A percentile compares a stretch with the other conserved stretches of the same genome.
These are phyloP conservation scores for Potorous gilbertii DNA, from an alignment of 2,797 vertebrate genomes.

Conservation along the genomic window DNA sequence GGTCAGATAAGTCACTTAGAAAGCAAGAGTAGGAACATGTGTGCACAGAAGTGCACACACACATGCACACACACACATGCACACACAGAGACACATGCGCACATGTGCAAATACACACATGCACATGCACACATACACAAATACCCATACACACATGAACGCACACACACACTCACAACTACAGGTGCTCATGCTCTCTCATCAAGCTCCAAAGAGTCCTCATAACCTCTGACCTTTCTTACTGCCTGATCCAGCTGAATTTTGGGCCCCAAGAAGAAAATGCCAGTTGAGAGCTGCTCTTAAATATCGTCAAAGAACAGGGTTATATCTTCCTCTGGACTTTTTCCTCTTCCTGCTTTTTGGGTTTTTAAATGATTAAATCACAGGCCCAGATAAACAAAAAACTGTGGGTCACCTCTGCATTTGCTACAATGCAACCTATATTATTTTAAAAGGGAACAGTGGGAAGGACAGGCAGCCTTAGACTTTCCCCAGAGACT, in stretches of 20 bases:
- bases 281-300: background rate
- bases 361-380: background rate
- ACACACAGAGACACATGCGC: background rate
- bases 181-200: background rate
- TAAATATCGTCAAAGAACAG: background rate
- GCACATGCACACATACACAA: too few species aligned
- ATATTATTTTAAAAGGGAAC: background rate
- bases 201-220: slow-evolving; percentile 7
- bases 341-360: background rate
- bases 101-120: background rate
- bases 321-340: background rate
- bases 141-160: too few species aligned
- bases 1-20: slow-evolving; percentile 38
- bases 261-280: slow-evolving; percentile 20
- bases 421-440: background rate
- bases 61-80: background rate
- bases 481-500: background rate
- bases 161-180: background rate
- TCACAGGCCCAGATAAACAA: background rate
- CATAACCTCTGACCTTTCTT: background rate
- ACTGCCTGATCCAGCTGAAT: slow-evolving; percentile 3
- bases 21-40: background rate
- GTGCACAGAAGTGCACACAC: background rate
- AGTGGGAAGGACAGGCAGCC: background rate
- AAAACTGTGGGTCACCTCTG: background rate